Conservation (phyloP, 2,797 vertebrate species). For the Xenops minutus region DNA sequence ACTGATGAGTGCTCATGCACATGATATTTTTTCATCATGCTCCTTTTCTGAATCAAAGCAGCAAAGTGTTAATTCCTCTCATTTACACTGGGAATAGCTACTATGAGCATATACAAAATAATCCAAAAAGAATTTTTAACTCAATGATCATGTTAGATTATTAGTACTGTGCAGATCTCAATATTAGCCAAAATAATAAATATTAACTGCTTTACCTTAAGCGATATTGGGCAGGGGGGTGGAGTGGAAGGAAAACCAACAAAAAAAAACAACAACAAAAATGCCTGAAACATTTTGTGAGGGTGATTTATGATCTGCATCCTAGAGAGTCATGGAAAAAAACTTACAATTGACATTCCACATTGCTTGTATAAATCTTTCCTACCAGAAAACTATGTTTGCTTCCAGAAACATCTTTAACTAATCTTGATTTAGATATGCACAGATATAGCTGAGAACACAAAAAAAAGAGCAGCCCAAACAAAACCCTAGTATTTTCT, state of each 20-base stretch:
- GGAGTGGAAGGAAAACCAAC: too few relatives aligned
- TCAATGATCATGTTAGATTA: background rate
- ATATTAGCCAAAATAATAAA: background rate
- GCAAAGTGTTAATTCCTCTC: background rate
- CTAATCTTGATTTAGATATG: background rate
- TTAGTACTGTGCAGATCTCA: background rate
- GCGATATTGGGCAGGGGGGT: accelerated
- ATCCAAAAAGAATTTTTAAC: background rate
- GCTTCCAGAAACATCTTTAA: background rate
- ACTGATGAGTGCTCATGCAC: background rate
- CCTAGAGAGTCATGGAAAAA: background rate
- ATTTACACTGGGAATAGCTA: background rate
- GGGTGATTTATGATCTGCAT: background rate
- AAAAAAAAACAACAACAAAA: background rate
- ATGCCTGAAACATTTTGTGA: background rate
- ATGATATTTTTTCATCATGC: background rate
- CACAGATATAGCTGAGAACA: background rate
- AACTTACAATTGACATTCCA: background rate
- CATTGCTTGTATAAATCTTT: background rate
- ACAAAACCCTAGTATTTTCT: background rate
- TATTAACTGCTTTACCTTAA: background rate
- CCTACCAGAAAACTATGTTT: background rate
- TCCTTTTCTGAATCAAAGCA: background rate
- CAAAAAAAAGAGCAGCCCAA: accelerated
- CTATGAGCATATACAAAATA: background rate